Percentiles rank a stretch among this genome's conserved stretches.
These are phyloP conservation scores for Bellardia bayeri DNA, from an alignment of 2,888 invertebrate genomes.

Conservation along the genomic window DNA sequence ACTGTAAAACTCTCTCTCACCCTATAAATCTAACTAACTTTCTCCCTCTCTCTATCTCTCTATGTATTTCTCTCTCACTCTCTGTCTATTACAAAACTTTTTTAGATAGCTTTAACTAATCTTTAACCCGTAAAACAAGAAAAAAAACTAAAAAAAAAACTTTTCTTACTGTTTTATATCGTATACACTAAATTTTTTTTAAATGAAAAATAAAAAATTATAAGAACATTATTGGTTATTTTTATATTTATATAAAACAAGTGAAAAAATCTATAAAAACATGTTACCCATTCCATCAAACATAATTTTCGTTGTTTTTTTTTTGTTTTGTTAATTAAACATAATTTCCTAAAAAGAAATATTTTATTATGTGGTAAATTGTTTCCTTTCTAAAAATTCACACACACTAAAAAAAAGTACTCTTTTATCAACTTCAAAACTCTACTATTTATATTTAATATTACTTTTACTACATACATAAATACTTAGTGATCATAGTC, in stretches of 20 bases:
- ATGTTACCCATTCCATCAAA: constrained; percentile 75
- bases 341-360: neutral
- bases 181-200: constrained; percentile 59
- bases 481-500: constrained; percentile 78
- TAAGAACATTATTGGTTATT: constrained; percentile 66
- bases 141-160: constrained; percentile 59
- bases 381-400: constrained; percentile 24
- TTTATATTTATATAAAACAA: constrained; percentile 79
- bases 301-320: constrained; percentile 15
- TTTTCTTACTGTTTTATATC: constrained; percentile 69
- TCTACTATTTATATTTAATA: constrained; percentile 9
- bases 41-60: constrained; percentile 17
- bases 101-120: constrained; percentile 74
- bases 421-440: constrained; percentile 45
- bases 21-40: constrained; percentile 36
- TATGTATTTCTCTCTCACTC: constrained; percentile 24
- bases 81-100: constrained; percentile 48
- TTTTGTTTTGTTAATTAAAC: constrained; percentile 20
- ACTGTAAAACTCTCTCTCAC: constrained; percentile 58
- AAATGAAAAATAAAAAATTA: constrained; percentile 63
- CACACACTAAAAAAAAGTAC: neutral
- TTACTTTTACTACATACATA: constrained; percentile 16
- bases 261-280: constrained; percentile 72
- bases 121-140: constrained; percentile 54
- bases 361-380: constrained; percentile 26